These are phyloP conservation scores for Sylvia atricapilla DNA, from an alignment of 2,113 vertebrate species.

Conservation along the genomic window DNA sequence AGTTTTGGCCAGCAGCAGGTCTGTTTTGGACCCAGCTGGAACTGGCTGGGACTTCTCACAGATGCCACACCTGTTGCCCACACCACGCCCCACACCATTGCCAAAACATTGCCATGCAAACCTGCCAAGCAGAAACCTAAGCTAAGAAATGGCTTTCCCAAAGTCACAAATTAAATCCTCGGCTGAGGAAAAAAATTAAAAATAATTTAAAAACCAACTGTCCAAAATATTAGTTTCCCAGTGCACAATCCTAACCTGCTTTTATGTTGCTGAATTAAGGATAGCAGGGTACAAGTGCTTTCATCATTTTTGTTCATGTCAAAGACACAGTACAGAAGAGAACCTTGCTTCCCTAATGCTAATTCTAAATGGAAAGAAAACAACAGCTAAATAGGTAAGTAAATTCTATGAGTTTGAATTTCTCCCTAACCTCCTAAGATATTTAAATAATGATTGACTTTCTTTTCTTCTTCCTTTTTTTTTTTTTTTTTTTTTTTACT, in stretches of 20 bases:
- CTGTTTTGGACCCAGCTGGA: not conserved
- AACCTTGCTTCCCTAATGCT: not conserved
- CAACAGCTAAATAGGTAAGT: not conserved
- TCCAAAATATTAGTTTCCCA: not conserved
- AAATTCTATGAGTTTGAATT: not conserved
- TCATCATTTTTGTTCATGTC: not conserved
- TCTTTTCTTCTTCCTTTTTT: not conserved
- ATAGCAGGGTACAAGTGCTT: fast-evolving
- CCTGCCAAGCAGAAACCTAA: not conserved
- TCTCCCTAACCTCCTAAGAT: not conserved
- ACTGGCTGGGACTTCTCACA: not conserved
- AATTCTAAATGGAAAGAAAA: not conserved
- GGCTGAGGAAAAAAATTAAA: not conserved
- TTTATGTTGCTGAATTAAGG: not conserved
- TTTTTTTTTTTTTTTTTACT: not conserved
- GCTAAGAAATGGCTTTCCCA: not conserved
- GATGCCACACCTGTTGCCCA: not conserved
- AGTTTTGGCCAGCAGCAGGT: not conserved
- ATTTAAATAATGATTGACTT: not conserved
- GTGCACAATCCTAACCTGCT: not conserved
- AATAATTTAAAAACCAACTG: no score
- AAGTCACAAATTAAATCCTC: not conserved
- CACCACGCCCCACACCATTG: fast-evolving
- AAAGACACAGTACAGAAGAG: not conserved
- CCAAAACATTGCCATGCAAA: not conserved